phyloP scores from a whole-genome alignment of 2,797 vertebrate species.

The Glyptemys insculpta region DNA sequence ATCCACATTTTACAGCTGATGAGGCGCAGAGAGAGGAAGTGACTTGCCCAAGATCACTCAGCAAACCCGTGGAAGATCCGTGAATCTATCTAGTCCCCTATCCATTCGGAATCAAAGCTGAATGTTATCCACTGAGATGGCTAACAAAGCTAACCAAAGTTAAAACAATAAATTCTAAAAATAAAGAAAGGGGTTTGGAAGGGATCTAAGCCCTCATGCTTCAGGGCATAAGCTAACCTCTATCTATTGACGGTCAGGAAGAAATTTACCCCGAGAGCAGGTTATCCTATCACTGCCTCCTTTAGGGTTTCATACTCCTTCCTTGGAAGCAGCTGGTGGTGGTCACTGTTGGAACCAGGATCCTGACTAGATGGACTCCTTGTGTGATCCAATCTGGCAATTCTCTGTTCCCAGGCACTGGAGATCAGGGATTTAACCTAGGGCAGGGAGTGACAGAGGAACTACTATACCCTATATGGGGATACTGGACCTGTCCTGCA shows the following conservation, averaged over 20 bases:
- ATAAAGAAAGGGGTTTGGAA: not conserved
- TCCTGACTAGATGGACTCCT: not conserved
- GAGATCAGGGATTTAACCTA: not conserved
- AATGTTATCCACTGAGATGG: not conserved
- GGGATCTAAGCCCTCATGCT: not conserved
- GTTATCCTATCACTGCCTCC: not conserved
- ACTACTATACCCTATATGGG: not conserved
- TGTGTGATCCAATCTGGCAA: not conserved
- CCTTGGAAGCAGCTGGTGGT: not conserved
- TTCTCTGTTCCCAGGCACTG: not conserved
- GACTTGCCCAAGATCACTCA: not conserved
- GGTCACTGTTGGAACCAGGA: not conserved
- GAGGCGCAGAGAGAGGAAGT: not conserved
- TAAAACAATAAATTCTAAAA: not conserved
- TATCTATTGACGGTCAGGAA: not conserved
- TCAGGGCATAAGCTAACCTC: fast-evolving
- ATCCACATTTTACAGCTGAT: not conserved
- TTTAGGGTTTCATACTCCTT: not conserved
- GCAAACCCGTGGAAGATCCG: not conserved
- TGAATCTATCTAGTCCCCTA: not conserved
- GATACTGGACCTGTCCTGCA: not conserved
- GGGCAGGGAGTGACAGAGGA: not conserved
- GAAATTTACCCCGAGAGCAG: not conserved
- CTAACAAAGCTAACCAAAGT: not conserved
- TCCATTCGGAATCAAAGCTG: not conserved